phyloP scores from a whole-genome alignment of 1,140 invertebrate species.

The Trichonephila clavata region DNA sequence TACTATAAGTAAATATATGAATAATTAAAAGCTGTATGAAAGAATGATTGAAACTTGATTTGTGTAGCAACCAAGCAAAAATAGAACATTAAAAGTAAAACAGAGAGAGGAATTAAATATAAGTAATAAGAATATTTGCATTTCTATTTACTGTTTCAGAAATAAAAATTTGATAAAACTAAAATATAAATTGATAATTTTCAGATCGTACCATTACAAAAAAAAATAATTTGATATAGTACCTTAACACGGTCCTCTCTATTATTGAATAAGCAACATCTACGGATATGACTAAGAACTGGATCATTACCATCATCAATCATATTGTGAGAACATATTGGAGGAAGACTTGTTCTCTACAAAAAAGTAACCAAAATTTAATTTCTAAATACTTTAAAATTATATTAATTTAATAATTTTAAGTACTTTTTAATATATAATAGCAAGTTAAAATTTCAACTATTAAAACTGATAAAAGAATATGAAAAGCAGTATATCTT shows the following conservation, averaged over 20 bases:
- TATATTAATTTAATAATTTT: background rate
- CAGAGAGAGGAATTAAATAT: background rate
- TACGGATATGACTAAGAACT: conserved; percentile 91
- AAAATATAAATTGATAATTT: too few species aligned
- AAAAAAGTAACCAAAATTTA: conserved; percentile 1
- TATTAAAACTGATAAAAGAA: background rate
- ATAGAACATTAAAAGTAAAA: background rate
- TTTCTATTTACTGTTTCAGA: too few species aligned
- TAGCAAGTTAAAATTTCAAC: background rate
- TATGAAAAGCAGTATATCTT: too few species aligned
- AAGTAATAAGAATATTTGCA: too few species aligned
- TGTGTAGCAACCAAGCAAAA: background rate
- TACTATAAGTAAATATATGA: too few species aligned
- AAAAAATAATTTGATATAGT: conserved; percentile 77
- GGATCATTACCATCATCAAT: conserved; percentile 96
- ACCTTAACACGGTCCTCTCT: conserved; percentile 97
- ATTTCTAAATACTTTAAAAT: background rate
- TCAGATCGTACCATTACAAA: background rate
- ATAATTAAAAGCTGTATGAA: too few species aligned
- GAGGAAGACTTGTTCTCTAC: conserved; percentile 93
- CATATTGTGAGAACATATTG: conserved; percentile 99
- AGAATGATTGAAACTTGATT: too few species aligned
- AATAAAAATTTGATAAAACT: too few species aligned
- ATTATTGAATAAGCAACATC: conserved; percentile 97
- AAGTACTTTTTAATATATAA: background rate